Percentiles rank a stretch among this genome's conserved stretches.
These are phyloP conservation scores for Conus ventricosus DNA, from an alignment of 1,140 invertebrate genomes.

Conservation along the genomic window DNA sequence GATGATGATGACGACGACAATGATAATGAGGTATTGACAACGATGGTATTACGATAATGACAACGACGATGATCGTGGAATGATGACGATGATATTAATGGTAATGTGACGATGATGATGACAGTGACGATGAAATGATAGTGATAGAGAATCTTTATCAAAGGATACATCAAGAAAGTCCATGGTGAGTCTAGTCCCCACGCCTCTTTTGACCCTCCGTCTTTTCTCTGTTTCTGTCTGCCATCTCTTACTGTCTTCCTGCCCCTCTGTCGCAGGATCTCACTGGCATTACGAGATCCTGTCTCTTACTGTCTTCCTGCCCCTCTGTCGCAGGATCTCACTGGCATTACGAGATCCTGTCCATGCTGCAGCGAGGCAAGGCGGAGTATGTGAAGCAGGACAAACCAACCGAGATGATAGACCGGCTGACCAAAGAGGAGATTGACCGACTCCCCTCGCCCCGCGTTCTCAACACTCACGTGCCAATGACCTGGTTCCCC, in stretches of 20 bases:
- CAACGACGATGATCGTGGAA: no score
- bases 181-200: no score
- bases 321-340: slow-evolving; percentile 45
- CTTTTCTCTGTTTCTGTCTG: no score
- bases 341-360: slow-evolving; percentile 52
- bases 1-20: no score
- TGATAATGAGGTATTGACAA: no score
- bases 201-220: no score
- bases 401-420: slow-evolving; percentile 44
- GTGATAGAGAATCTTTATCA: no score
- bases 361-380: slow-evolving; percentile 44
- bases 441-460: slow-evolving; percentile 39
- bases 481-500: slow-evolving; percentile 41
- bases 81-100: no score
- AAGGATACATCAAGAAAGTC: no score
- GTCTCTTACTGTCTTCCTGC: neutral
- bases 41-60: no score
- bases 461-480: slow-evolving; percentile 51
- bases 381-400: slow-evolving; percentile 41
- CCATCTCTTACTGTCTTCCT: neutral
- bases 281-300: slow-evolving; percentile 55
- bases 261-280: slow-evolving; percentile 38
- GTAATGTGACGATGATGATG: no score
- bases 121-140: no score
- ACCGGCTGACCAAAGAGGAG: slow-evolving; percentile 30